phyloP scores from a whole-genome alignment of 1,140 invertebrate species.

The Ceratina australensis region DNA sequence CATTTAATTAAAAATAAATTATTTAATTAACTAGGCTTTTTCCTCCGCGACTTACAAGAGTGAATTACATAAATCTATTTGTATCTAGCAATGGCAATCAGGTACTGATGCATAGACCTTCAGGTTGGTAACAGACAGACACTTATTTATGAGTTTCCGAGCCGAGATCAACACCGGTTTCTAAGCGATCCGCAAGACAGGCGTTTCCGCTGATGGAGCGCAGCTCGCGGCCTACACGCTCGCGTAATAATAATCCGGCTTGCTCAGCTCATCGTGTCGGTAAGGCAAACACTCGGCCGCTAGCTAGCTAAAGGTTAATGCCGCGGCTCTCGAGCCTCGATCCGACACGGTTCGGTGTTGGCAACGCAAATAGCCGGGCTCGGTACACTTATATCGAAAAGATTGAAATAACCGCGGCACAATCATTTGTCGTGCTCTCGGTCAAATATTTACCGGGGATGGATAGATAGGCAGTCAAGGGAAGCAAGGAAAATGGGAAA shows the following conservation, averaged over 20 bases:
- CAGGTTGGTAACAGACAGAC: background rate
- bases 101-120: background rate
- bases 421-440: background rate
- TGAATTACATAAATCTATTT: background rate
- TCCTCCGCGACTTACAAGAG: no score
- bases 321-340: slow-evolving; percentile 41
- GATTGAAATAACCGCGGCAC: slow-evolving; percentile 22
- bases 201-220: slow-evolving; percentile 35
- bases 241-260: slow-evolving; percentile 54
- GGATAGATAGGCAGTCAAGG: no score
- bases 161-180: slow-evolving; percentile 28
- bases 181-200: slow-evolving; percentile 48
- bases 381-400: slow-evolving; percentile 42
- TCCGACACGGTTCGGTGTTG: slow-evolving; percentile 25
- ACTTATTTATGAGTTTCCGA: slow-evolving; percentile 39
- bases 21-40: no score
- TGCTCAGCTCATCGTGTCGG: slow-evolving; percentile 45
- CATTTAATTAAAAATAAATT: no score
- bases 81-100: background rate
- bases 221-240: slow-evolving; percentile 34
- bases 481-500: no score
- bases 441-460: slow-evolving; percentile 41
- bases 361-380: slow-evolving; percentile 2
- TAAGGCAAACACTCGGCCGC: slow-evolving; percentile 48
- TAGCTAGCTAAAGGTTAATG: slow-evolving; percentile 56